phyloP scores from a whole-genome alignment of 2,113 vertebrate genomes.

The Menidia beryllina region DNA sequence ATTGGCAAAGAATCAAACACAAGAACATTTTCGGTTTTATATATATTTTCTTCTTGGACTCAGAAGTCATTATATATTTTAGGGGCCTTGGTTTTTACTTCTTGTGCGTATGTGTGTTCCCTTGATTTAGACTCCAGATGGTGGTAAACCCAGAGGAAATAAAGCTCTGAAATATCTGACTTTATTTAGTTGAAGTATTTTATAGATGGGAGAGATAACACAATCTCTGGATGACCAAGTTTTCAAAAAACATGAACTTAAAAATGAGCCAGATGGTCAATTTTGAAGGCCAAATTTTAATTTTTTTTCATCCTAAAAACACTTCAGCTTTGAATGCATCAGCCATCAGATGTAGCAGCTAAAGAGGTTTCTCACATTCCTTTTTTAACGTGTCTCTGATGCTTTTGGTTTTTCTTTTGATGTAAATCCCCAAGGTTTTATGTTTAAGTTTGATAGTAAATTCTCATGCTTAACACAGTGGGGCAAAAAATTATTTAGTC shows the following conservation, averaged over 20 bases:
- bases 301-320: neutral
- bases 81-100: neutral
- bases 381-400: neutral
- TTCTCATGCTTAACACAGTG: too few species aligned
- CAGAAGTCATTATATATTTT: neutral
- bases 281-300: too few species aligned
- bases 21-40: neutral
- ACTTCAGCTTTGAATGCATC: too few species aligned
- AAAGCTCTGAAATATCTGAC: slow-evolving; percentile 30
- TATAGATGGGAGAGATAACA: slow-evolving; percentile 25
- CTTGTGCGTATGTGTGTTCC: slow-evolving; percentile 16
- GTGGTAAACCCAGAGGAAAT: slow-evolving; percentile 40
- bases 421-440: neutral
- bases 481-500: too few species aligned
- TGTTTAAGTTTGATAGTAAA: too few species aligned
- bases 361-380: neutral
- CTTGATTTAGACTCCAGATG: slow-evolving; percentile 27
- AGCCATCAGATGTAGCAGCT: neutral
- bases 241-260: neutral
- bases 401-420: neutral
- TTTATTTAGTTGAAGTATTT: slow-evolving; percentile 5
- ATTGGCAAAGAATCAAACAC: neutral
- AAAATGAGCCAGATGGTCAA: neutral
- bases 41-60: neutral
- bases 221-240: neutral